Evolutionary conservation across 1,140 invertebrate species (phyloP), one percentile per base, ranked within the genome.

Genomic region (Cydia pomonella): DNA sequence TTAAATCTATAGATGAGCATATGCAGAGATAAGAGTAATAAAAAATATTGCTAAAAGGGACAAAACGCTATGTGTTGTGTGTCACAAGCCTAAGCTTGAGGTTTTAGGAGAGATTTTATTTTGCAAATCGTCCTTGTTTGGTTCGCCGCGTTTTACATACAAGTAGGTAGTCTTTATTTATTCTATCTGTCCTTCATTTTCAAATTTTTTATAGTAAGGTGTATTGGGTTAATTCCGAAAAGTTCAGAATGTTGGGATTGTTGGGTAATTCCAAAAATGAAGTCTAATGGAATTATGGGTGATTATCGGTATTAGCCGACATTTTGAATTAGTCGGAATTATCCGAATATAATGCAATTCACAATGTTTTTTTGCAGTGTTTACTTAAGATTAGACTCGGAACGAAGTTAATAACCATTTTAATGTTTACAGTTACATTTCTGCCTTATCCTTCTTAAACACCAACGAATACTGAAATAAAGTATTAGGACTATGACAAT

Each of bases 401-500:
- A 41, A 44, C 13, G 13, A 44, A 44, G 3, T 44, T 44, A 44
- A 59, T 23, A 59, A 23, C 21, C 2, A 59, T 59, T 9, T 33
- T 41, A 69, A n/a, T 23, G 16, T 18, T 69, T 69, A 33, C 33
- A 69, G 16, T 33, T 33, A 33, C 64, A 41, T 38, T 38, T 69
- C n/a, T 69, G 64, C 18, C 29, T 38, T 4, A 69, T 69, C 16
- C 64, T 33, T 69, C 64, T 69, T 18, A 69, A 69, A 21, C 64
- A 69, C 64, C 64, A 69, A 18, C 64, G 64, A 33, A 69, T 69
- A 69, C 64, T 33, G 64, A 69, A 69, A 33, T 21, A 69, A 41
- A 69, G 64, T 69, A 69, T 69, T 38, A 38, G n/a, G 18, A 69
- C 6, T 10, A 33, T 18, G 5, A 33, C 29, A 38, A n/a, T 69